phyloP scores from a whole-genome alignment of 2,113 vertebrate genomes.

The Gymnorhina tibicen region DNA sequence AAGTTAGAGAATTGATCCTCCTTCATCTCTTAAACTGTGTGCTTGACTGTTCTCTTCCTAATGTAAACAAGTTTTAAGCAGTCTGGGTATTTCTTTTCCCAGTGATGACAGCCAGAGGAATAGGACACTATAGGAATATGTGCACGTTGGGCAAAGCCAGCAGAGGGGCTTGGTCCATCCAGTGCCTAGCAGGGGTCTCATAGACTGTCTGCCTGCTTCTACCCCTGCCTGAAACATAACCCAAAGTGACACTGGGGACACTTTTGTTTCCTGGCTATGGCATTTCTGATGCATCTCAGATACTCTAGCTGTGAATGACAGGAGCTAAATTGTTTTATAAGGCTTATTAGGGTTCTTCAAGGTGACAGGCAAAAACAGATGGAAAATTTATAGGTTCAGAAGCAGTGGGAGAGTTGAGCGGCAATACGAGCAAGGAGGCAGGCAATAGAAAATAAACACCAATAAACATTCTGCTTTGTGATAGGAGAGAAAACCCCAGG shows the following conservation, averaged over 20 bases:
- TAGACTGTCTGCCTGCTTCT: neutral
- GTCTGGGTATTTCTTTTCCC: neutral
- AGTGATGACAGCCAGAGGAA: neutral
- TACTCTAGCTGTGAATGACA: neutral
- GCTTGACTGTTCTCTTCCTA: neutral
- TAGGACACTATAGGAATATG: neutral
- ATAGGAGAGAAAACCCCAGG: neutral
- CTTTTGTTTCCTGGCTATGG: neutral
- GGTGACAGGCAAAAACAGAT: neutral
- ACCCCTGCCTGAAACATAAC: neutral
- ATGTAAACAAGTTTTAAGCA: neutral
- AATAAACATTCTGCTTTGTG: neutral
- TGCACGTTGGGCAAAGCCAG: neutral
- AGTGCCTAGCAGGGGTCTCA: accelerated
- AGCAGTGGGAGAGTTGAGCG: neutral
- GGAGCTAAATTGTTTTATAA: neutral
- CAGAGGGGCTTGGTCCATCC: neutral
- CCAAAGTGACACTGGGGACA: accelerated
- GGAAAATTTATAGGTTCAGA: neutral
- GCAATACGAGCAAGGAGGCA: neutral
- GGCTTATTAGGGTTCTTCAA: neutral
- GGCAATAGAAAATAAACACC: neutral
- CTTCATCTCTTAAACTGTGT: neutral
- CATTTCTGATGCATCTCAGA: neutral
- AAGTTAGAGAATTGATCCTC: neutral